Base-by-base conservation (phyloP, 2,797 vertebrate genomes). In the Decapterus maruadsi region DNA sequence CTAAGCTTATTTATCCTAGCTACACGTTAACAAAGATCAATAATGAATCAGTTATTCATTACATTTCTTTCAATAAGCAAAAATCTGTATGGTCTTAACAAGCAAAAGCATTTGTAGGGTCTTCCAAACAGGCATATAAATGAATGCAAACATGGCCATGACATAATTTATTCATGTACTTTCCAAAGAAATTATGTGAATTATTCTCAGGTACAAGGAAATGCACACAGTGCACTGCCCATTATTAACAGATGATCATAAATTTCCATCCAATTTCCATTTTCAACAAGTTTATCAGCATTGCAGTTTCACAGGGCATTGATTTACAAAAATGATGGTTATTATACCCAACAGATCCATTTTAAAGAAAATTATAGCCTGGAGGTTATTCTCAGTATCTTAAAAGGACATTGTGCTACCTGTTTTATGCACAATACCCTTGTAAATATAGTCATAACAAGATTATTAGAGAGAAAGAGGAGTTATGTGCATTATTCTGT, bases 241-340 rank as follows among this genome's bases (percentile, higher is more conserved):
- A 17, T 72, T 89, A 88, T 87, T 88, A 87, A 80, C 73, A 81
- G 74, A 29, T 84, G 76, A 79, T 81, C 77, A 83, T 88, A 86
- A 80, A 89, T 90, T 85, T 87, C 80, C 78, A 85, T 75, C 60
- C 69, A 68, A 85, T 90, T 91, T 89, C 72, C 87, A 87, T 89
- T 83, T 84, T 26, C 77, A 90, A 75, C 65, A 65, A 53, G 50
- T 54, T 51, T 75, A 83, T 79, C 42, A 79, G 58, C 64, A 65
- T 51, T 8, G 50, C 66, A 58, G 54, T 84, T 80, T 82, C 79
- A 81, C 80, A 75, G 73, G 54, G 64, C 65, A 80, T 58, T 76
- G 70, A 57, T 72, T 82, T 82, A 70, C 55, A 82, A 46, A 86
- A 83, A 57, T 42, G 63, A 72, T 55, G 45, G 46, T 79, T 79